phyloP scores from a whole-genome alignment of 2,797 vertebrate genomes.

The Phataginus tricuspis region DNA sequence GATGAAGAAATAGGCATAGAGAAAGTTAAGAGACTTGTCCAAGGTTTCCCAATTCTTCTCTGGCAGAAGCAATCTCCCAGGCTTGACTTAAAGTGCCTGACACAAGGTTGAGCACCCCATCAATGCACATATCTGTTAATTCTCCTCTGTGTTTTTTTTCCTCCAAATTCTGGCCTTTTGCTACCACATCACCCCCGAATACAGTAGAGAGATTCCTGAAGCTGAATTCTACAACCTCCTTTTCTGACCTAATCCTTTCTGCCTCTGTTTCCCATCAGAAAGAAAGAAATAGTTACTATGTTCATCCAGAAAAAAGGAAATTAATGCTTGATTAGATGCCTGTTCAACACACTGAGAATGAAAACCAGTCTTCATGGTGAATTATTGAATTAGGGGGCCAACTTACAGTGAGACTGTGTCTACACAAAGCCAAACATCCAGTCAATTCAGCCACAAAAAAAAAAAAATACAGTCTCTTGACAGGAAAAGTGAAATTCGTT shows the following conservation, averaged over 20 bases:
- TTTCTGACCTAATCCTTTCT: slow-evolving; percentile 35
- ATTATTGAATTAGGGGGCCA: slow-evolving; percentile 80
- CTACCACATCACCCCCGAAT: background rate
- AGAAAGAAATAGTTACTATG: slow-evolving; percentile 77
- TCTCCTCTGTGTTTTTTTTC: background rate
- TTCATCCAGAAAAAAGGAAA: slow-evolving; percentile 79
- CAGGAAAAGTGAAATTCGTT: slow-evolving; percentile 67
- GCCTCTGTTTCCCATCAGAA: slow-evolving; percentile 76
- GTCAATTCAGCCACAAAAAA: slow-evolving; percentile 46
- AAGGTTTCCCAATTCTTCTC: background rate
- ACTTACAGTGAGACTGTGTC: slow-evolving; percentile 76
- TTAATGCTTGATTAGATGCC: slow-evolving; percentile 82
- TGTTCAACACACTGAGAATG: slow-evolving; percentile 78
- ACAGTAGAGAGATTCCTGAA: background rate
- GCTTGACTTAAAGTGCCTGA: background rate
- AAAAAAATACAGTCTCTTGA: slow-evolving; percentile 48
- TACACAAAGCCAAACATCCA: slow-evolving; percentile 74
- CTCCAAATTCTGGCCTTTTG: background rate
- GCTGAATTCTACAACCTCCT: background rate
- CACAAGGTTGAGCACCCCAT: background rate
- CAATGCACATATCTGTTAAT: background rate
- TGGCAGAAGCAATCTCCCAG: background rate
- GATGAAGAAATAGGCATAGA: background rate
- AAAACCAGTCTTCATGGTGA: slow-evolving; percentile 81
- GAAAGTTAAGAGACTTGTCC: background rate